Base-by-base conservation (phyloP, 2,797 vertebrate genomes). In the Sebastes goodei region DNA sequence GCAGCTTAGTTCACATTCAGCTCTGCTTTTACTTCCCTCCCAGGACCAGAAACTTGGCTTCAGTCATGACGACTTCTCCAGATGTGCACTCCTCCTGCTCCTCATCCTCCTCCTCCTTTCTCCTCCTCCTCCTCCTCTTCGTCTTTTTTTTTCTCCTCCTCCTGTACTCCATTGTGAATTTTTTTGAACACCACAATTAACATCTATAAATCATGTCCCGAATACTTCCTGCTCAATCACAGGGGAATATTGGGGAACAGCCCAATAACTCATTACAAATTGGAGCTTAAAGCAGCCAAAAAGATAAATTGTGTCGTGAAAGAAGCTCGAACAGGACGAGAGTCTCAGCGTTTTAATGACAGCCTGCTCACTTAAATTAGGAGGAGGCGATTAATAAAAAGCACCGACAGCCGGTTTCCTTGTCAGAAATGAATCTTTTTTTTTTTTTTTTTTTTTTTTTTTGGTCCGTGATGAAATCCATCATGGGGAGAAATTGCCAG, bases 141-240 rank as follows among this genome's bases (percentile, higher is more conserved):
- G 14, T 46, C 42, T 89, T 73, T 82, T 71, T n/a, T 38, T 46
- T 68, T 63, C 53, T 21, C 70, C 79, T 82, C 84, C 82, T 83
- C 87, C 81, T 84, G 78, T 77, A 80, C 88, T 93, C 92, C 94
- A 93, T 95, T 95, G 94, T 93, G 92, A 92, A 88, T 92, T 95
- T 90, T n/a, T n/a, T 88, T 74, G 88, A 94, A 92, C 89, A 91
- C 91, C 93, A 94, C 95, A 95, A 96, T 96, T 95, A 96, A 93
- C 92, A 75, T 93, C 92, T 91, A 94, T 95, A 95, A 95, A 95
- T 96, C 95, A 95, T 90, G 88, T 93, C 91, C 91, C 80, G 93
- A 95, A 95, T 91, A 93, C 94, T 95, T 95, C 93, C 93, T 91
- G 87, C 93, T 94, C 85, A 64, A 92, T 94, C 94, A 91, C 89